Conservation (phyloP, 2,797 vertebrate species). For the Kryptolebias ocellatus region DNA sequence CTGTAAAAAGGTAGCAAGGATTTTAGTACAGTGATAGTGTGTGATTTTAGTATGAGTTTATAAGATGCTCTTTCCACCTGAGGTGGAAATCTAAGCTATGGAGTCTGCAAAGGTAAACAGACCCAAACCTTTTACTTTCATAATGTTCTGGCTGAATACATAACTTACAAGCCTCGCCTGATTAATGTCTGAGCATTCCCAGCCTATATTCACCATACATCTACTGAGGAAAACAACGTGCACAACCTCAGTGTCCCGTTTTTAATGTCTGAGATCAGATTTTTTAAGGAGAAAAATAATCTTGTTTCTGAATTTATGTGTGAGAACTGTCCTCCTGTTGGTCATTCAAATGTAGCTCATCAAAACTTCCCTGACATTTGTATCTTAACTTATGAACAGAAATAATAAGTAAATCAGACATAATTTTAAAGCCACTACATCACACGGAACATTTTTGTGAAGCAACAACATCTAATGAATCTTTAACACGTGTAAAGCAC, state of each 20-base stretch:
- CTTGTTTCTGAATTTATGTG: no score
- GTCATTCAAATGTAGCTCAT: no score
- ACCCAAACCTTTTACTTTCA: conserved; percentile 17
- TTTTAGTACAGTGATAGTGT: conserved; percentile 50
- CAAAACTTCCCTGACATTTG: no score
- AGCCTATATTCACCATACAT: background rate
- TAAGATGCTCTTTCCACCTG: conserved; percentile 54
- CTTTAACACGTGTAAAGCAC: no score
- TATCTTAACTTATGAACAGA: no score
- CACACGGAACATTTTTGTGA: no score
- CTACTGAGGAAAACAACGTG: conserved; percentile 13
- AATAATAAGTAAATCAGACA: no score
- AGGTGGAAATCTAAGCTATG: conserved; percentile 29
- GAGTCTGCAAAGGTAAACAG: conserved; percentile 27
- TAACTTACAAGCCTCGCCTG: background rate
- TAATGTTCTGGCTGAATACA: conserved; percentile 30
- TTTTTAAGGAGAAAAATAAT: background rate
- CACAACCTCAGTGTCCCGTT: background rate
- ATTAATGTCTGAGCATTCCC: conserved; percentile 31
- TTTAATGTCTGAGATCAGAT: background rate
- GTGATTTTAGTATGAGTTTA: conserved; percentile 36
- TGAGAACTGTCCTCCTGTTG: no score
- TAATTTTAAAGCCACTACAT: no score
- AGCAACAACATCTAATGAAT: no score
- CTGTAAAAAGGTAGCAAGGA: conserved; percentile 45